Conservation (phyloP, 23 tunicate species). For the Oikopleura albicans region DNA sequence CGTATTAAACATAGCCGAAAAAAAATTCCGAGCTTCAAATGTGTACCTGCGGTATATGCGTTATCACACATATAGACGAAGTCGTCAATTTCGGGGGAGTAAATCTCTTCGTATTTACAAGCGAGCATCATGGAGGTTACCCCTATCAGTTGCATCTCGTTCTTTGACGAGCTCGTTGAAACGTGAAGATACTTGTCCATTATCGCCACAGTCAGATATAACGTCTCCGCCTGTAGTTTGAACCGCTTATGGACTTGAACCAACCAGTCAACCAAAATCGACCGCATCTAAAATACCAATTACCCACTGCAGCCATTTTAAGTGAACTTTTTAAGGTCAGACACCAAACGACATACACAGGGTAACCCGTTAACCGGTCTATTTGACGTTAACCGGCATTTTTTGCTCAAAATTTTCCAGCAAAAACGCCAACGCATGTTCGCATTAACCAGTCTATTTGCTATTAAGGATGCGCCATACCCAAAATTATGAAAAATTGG, state of each 20-base stretch:
- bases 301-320: neutral
- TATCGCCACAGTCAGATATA: slow-evolving; percentile 74
- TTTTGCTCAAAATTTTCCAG: too few species aligned
- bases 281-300: slow-evolving; percentile 27
- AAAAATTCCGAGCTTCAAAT: too few species aligned
- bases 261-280: slow-evolving; percentile 89
- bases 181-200: slow-evolving; percentile 58
- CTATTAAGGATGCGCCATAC: too few species aligned
- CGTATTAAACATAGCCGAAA: too few species aligned
- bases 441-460: too few species aligned
- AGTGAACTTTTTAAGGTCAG: too few species aligned
- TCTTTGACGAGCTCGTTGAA: slow-evolving; percentile 34
- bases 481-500: too few species aligned
- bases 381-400: too few species aligned
- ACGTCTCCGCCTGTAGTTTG: slow-evolving; percentile 66
- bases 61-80: neutral
- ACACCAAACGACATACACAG: too few species aligned
- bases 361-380: too few species aligned
- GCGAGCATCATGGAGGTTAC: slow-evolving; percentile 92
- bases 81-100: slow-evolving; percentile 33
- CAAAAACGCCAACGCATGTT: too few species aligned
- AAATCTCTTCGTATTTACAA: slow-evolving; percentile 92
- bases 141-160: slow-evolving; percentile 66
- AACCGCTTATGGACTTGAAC: slow-evolving; percentile 92
- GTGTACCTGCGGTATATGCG: neutral